These are phyloP conservation scores for Sciurus niger DNA, from an alignment of 2,113 vertebrate genomes.

Conservation along the genomic window DNA sequence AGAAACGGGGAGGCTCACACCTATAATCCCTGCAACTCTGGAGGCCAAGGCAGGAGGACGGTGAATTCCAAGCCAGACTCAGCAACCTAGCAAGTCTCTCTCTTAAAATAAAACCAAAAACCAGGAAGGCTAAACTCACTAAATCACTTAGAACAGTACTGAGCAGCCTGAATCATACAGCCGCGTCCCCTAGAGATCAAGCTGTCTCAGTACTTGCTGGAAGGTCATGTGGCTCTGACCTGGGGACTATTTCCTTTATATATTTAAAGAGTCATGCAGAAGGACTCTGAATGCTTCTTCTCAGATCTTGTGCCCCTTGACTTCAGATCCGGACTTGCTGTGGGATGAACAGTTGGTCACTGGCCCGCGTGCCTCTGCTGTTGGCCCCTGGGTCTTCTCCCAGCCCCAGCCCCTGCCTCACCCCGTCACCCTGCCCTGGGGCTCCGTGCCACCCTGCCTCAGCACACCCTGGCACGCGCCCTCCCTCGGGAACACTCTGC, in stretches of 20 bases:
- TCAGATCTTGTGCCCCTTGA: neutral
- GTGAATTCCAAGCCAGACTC: no score
- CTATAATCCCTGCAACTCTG: no score
- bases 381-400: neutral
- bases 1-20: no score
- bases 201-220: neutral
- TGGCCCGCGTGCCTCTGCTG: neutral
- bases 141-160: neutral
- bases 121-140: neutral
- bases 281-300: neutral
- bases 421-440: neutral
- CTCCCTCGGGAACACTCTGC: neutral
- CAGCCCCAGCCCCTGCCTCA: accelerated
- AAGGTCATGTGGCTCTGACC: neutral
- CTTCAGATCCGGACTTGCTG: neutral
- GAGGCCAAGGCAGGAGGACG: no score
- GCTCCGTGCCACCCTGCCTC: no score
- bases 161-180: no score
- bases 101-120: neutral
- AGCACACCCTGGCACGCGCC: no score
- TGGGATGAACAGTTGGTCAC: neutral
- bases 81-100: no score
- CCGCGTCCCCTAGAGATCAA: neutral
- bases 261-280: neutral
- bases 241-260: neutral